A percentile compares a stretch with the other conserved stretches of the same genome.
These are phyloP conservation scores for Squalus acanthias DNA, from an alignment of 2,797 vertebrate genomes.

Conservation along the genomic window DNA sequence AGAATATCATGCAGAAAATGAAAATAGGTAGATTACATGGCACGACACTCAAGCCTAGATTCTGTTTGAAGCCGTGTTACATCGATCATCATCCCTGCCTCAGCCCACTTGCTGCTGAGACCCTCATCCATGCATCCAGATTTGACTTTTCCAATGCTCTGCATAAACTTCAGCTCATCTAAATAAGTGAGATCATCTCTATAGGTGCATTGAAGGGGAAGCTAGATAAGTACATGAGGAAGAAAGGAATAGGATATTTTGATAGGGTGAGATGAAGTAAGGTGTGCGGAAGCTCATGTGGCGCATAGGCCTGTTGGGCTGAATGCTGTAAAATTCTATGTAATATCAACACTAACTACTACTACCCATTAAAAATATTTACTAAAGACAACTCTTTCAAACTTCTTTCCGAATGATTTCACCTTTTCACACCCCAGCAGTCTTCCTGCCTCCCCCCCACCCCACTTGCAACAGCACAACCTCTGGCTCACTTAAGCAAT, in stretches of 20 bases:
- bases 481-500: not conserved
- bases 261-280: not conserved
- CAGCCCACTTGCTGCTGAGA: not conserved
- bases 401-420: not conserved
- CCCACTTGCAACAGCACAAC: not conserved
- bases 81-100: not conserved
- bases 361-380: not conserved
- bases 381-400: not conserved
- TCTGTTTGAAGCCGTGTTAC: too few species aligned
- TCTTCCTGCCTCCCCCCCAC: too few species aligned
- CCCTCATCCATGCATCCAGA: not conserved
- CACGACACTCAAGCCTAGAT: not conserved
- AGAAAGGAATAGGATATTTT: not conserved
- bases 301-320: not conserved
- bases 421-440: not conserved
- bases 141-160: not conserved
- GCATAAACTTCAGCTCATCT: not conserved
- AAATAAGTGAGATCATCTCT: not conserved
- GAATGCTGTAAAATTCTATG: not conserved
- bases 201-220: not conserved
- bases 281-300: not conserved
- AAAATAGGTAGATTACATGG: not conserved
- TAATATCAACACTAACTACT: not conserved
- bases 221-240: not conserved
- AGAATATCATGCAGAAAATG: not conserved